phyloP scores from a whole-genome alignment of 2,888 invertebrate genomes.

The Himalopsyche japonica region DNA sequence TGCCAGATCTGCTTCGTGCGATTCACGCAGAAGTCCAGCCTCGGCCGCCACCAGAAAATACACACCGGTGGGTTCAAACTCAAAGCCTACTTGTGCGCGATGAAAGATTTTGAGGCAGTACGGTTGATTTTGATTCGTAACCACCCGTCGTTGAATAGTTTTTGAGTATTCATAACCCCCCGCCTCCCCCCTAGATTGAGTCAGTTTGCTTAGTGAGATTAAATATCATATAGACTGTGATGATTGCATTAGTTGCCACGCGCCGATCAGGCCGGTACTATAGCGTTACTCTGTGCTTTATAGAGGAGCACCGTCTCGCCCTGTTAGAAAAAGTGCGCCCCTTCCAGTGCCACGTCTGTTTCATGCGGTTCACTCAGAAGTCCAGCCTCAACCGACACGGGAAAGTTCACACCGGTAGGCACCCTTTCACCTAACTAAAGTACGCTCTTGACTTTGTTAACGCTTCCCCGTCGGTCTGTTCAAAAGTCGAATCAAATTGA shows the following conservation, averaged over 20 bases:
- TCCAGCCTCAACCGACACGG: constrained; percentile 75
- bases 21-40: constrained; percentile 75
- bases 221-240: background rate
- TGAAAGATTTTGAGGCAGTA: constrained; percentile 53
- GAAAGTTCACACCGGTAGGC: constrained; percentile 70
- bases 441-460: background rate
- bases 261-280: constrained; percentile 6
- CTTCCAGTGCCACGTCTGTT: constrained; percentile 73
- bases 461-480: background rate
- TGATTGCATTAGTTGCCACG: background rate
- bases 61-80: constrained; percentile 64
- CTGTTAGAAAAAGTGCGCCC: constrained; percentile 66
- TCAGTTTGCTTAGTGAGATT: background rate
- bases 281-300: constrained; percentile 25
- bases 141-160: constrained; percentile 35
- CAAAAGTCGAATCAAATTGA: background rate
- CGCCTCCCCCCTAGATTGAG: constrained; percentile 10
- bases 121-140: constrained; percentile 46
- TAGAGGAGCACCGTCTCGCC: constrained; percentile 65
- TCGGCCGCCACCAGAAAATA: constrained; percentile 73
- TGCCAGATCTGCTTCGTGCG: constrained; percentile 73
- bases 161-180: constrained; percentile 36
- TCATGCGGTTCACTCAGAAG: constrained; percentile 75
- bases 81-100: constrained; percentile 50
- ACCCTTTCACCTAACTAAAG: constrained; percentile 6